phyloP scores from a whole-genome alignment of 2,888 invertebrate species.

The Eupithecia vulgata region DNA sequence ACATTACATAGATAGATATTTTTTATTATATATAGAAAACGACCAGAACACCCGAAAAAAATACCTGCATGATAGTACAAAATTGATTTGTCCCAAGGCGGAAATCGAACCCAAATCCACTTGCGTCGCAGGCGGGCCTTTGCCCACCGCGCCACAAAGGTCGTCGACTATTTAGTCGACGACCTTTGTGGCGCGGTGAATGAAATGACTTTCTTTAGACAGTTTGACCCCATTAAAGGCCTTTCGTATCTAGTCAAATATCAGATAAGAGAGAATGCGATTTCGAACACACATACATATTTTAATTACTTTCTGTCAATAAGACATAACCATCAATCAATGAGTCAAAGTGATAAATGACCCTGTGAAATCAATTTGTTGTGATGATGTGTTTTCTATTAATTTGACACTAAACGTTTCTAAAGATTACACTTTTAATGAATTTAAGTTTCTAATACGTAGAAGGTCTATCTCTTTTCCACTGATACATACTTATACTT shows the following conservation, averaged over 20 bases:
- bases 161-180: too few species aligned
- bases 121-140: too few species aligned
- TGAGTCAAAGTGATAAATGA: conserved; percentile 77
- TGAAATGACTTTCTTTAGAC: not conserved
- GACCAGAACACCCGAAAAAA: too few species aligned
- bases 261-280: conserved; percentile 54
- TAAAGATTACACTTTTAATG: conserved; percentile 51
- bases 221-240: not conserved
- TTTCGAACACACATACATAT: conserved; percentile 59
- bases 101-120: too few species aligned
- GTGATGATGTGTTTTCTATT: conserved; percentile 75
- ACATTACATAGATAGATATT: too few species aligned
- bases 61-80: too few species aligned
- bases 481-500: not conserved
- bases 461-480: not conserved
- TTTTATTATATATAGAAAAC: too few species aligned
- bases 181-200: too few species aligned
- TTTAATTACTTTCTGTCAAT: conserved; percentile 81
- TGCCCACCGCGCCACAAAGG: too few species aligned
- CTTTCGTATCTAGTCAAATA: conserved; percentile 43
- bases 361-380: conserved; percentile 74
- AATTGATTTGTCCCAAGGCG: too few species aligned
- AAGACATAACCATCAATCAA: conserved; percentile 77
- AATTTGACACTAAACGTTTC: conserved; percentile 80
- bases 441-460: conserved; percentile 40